Percentiles rank a stretch among this genome's conserved stretches.
Conservation (phyloP, 35 echinoderm and acorn worm species). For the Stichopus chloronotus region DNA sequence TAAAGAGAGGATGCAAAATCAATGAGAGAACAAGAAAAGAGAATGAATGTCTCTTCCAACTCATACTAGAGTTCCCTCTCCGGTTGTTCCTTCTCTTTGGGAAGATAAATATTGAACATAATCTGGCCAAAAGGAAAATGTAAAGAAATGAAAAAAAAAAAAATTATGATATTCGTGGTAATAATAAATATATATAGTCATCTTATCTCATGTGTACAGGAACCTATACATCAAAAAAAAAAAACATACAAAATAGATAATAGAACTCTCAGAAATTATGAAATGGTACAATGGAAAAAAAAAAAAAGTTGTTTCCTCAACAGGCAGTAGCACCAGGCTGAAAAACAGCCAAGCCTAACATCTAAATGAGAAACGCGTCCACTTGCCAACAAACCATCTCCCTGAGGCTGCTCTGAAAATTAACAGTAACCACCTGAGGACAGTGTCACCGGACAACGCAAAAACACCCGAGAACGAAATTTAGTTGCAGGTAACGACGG, state of each 20-base stretch:
- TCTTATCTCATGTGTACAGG: conserved; percentile 42
- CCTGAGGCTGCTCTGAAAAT: not conserved
- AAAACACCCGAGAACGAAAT: not conserved
- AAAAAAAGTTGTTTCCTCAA: not conserved
- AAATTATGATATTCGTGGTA: conserved; percentile 7
- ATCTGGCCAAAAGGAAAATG: not conserved
- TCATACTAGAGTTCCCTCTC: not conserved
- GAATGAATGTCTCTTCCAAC: not conserved
- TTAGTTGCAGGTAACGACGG: not conserved
- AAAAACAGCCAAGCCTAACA: not conserved
- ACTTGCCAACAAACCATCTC: not conserved
- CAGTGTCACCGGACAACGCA: not conserved
- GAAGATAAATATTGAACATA: not conserved
- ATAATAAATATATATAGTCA: conserved; percentile 40
- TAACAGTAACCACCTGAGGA: not conserved
- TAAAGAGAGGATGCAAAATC: not conserved
- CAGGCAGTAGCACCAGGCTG: conserved; percentile 7
- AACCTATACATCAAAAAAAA: conserved; percentile 42
- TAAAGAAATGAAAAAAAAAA: conserved; percentile 1
- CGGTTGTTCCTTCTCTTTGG: not conserved
- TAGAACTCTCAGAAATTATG: conserved; percentile 27
- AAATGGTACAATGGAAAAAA: not conserved
- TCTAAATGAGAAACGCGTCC: not conserved
- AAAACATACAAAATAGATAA: not conserved
- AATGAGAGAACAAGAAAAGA: not conserved